phyloP scores from a whole-genome alignment of 2,113 vertebrate species.

The Stegostoma tigrinum region DNA sequence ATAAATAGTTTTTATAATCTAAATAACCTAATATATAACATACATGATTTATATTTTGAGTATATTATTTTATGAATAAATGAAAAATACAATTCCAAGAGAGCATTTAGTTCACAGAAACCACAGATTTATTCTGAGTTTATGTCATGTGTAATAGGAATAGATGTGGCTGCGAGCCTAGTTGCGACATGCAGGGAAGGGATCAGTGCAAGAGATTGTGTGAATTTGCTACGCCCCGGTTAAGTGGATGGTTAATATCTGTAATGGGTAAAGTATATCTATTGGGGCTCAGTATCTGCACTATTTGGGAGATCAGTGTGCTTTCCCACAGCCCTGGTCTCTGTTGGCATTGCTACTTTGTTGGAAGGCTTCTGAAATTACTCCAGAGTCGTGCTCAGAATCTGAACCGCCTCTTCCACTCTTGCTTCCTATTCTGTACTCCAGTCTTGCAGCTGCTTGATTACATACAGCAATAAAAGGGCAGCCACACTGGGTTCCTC shows the following conservation, averaged over 20 bases:
- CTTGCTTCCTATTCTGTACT: not conserved
- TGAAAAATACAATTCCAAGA: not conserved
- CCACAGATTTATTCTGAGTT: not conserved
- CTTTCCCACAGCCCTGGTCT: not conserved
- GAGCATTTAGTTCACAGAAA: not conserved
- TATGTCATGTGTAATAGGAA: not conserved
- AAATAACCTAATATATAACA: too few species aligned
- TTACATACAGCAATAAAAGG: not conserved
- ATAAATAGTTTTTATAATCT: too few species aligned
- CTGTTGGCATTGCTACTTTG: not conserved
- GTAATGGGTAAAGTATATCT: not conserved
- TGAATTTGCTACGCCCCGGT: not conserved
- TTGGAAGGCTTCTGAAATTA: not conserved
- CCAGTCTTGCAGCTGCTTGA: not conserved
- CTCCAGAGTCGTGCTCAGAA: not conserved
- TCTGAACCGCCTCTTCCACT: not conserved
- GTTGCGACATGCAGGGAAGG: not conserved
- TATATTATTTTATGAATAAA: too few species aligned
- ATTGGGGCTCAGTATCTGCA: not conserved
- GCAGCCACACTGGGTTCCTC: slow-evolving; percentile 45
- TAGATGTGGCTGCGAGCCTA: too few species aligned
- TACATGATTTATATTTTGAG: too few species aligned
- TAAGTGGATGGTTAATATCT: not conserved
- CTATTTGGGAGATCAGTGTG: not conserved
- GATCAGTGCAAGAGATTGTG: not conserved